Percentiles rank a stretch among this genome's conserved stretches.
phyloP scores from a whole-genome alignment of 1,140 invertebrate species.

The Mactra quadrangularis region DNA sequence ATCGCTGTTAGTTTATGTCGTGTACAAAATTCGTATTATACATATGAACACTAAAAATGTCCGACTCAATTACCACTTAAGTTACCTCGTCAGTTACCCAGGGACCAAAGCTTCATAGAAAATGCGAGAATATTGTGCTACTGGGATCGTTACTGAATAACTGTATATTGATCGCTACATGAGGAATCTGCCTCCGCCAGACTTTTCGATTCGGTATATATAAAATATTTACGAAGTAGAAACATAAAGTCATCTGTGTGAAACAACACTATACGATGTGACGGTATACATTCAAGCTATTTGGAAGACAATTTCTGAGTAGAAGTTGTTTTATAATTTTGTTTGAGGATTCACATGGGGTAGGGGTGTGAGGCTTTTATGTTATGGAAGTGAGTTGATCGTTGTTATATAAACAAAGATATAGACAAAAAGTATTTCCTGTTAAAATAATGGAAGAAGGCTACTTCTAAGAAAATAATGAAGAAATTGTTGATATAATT shows the following conservation, averaged over 20 bases:
- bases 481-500: no score
- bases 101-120: slow-evolving; percentile 29
- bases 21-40: slow-evolving; percentile 15
- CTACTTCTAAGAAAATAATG: no score
- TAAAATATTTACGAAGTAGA: slow-evolving; percentile 44
- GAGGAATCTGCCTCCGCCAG: not conserved
- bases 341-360: no score
- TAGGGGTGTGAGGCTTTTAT: no score
- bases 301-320: no score
- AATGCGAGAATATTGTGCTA: slow-evolving; percentile 47
- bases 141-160: slow-evolving; percentile 13
- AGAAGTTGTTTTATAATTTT: no score
- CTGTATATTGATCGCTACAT: slow-evolving; percentile 21
- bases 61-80: slow-evolving; percentile 28
- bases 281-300: no score
- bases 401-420: no score
- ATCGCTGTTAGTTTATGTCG: not conserved
- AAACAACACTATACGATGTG: slow-evolving; percentile 27
- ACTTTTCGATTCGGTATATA: slow-evolving; percentile 31
- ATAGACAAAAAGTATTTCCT: no score
- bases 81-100: not conserved
- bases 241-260: slow-evolving; percentile 29
- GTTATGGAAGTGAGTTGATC: no score
- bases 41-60: slow-evolving; percentile 1
- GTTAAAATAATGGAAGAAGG: no score